Base-by-base conservation (phyloP, 2,797 vertebrate genomes). In the Betta splendens region DNA sequence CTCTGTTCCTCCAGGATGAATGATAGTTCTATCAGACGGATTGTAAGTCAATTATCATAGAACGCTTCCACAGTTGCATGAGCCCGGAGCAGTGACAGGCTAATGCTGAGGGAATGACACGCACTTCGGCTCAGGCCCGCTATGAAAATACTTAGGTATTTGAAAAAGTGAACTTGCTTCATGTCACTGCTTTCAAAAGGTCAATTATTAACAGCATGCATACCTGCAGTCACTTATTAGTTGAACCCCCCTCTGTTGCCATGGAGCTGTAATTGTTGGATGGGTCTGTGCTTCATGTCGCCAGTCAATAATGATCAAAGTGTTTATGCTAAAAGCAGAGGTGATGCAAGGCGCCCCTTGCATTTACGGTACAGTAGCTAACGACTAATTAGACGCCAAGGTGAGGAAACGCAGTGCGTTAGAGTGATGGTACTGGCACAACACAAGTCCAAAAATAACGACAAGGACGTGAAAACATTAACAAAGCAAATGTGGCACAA, bases 201-300 rank as follows among this genome's bases (percentile, higher is more conserved):
- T 90, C 71, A 89, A 87, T 91, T 71, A 92, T 93, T 93, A 92
- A 92, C 83, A 3, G 38, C 52, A 7, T 46, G 80, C 85, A 91
- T 91, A 89, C 85, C 88, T 86, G 70, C 89, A 89, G 86, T 93
- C 75, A 92, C 89, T 91, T 89, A 92, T 92, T 92, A 90, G 80
- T 75, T 57, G 77, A 75, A 84, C 72, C 72, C 17, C 17, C 58
- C 62, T 83, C 68, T 59, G 91, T 93, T 92, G 85, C 91, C 83
- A 92, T 91, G 90, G 86, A 64, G 58, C 72, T 64, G 52, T 49
- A 72, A 21, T 62, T 25, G 32, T 36, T 71, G 64, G 79, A 84
- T 81, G 79, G 66, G 53, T 84, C 72, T 69, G 50, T 58, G 65
- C 64, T 80, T 54, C 40, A 46, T 64, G 38, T 75, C 81, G 87